phyloP scores from a whole-genome alignment of 2,113 vertebrate genomes.

The Lichenostomus cassidix region DNA sequence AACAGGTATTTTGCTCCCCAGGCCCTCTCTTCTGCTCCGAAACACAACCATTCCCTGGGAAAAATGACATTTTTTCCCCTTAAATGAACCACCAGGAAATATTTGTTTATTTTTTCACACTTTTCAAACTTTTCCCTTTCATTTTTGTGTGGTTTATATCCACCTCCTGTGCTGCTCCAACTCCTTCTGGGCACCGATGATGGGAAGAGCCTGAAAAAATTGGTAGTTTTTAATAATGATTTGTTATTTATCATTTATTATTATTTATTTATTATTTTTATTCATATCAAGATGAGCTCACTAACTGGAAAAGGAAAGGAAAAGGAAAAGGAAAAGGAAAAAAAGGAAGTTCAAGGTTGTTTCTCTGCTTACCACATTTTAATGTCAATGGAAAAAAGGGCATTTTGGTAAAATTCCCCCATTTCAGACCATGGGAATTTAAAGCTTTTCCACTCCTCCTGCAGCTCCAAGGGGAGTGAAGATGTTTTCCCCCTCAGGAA shows the following conservation, averaged over 20 bases:
- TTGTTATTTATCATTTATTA: too few relatives aligned
- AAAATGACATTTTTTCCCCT: not conserved
- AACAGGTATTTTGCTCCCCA: conserved; percentile 60
- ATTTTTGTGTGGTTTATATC: not conserved
- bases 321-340: not conserved
- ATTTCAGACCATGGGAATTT: not conserved
- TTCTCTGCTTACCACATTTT: not conserved
- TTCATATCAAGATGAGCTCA: not conserved
- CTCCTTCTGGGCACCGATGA: not conserved
- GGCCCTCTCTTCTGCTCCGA: not conserved
- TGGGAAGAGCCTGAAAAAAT: not conserved
- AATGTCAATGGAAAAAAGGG: not conserved
- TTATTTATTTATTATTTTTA: not conserved
- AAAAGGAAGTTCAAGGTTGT: not conserved
- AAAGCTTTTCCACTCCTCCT: not conserved
- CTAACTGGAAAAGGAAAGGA: not conserved
- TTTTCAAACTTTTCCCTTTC: not conserved
- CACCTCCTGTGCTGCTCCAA: not conserved
- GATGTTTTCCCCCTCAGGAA: not conserved
- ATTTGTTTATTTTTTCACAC: not conserved
- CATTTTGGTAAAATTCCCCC: not conserved
- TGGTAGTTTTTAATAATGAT: not conserved
- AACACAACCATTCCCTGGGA: not conserved
- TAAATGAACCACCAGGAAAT: not conserved
- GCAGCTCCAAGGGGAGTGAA: not conserved